Evolutionary conservation across 2,113 vertebrate species (phyloP).

Genomic region (Alligator mississippiensis): DNA sequence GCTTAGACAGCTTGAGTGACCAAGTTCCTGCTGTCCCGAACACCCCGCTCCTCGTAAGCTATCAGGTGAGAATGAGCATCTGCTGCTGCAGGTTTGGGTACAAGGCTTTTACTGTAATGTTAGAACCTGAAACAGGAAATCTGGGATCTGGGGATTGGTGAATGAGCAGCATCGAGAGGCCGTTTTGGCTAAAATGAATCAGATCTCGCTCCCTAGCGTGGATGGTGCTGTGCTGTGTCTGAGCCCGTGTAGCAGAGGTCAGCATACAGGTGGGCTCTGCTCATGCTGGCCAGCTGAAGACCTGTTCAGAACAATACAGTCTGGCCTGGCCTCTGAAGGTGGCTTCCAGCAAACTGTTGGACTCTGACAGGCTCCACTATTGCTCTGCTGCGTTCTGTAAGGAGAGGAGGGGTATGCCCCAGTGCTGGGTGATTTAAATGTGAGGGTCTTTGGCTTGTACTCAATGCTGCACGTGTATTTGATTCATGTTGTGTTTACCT

Average conservation of each 20-base stretch:
- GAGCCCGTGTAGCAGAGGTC: not conserved
- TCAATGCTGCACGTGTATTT: fast-evolving
- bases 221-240: not conserved
- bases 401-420: not conserved
- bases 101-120: not conserved
- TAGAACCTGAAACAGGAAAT: fast-evolving
- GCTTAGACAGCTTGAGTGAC: conserved; percentile 86
- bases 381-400: not conserved
- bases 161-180: not conserved
- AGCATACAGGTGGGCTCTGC: not conserved
- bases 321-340: not conserved
- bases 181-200: not conserved
- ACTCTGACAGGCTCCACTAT: not conserved
- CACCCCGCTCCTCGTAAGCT: conserved; percentile 86
- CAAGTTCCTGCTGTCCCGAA: conserved; percentile 80
- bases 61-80: conserved; percentile 82
- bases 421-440: not conserved
- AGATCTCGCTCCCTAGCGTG: not conserved
- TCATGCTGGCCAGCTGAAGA: not conserved
- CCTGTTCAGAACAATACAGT: fast-evolving
- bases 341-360: not conserved
- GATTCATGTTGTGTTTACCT: not conserved
- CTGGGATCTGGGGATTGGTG: not conserved
- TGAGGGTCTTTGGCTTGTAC: not conserved
- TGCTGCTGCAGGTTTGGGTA: fast-evolving